Base-by-base conservation (phyloP, 1,140 invertebrate genomes). In the Neuroterus valhalla region DNA sequence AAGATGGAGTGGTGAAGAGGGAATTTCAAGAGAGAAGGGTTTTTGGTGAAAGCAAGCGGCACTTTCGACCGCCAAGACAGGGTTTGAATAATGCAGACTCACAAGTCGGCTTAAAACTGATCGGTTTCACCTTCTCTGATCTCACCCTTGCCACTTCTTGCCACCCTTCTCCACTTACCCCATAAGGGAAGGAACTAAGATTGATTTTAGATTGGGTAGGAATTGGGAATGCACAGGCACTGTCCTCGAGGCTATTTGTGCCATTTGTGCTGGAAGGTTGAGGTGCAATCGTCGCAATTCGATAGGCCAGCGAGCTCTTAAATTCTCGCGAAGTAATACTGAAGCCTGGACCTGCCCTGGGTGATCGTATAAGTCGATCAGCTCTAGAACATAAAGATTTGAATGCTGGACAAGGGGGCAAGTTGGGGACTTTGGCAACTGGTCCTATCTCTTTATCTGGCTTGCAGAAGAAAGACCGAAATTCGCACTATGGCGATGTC, bases 21-120 rank as follows among this genome's bases (percentile, higher is more conserved):
- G 72, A 75, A 77, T 81, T 75, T 48, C 72, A 46, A 23, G 78
- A 75, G 73, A 74, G 62, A 74, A 43, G 75, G 66, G 74, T 78
- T 76, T 77, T 74, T 71, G 76, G 68, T 74, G 14, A 62, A 62
- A 62, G 55, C 55, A 62, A 62, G 74, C 42, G 76, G 68, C 75
- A 50, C 31, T 80, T 78, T 81, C 76, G 68, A 55, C 76, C 71
- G 74, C 77, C 76, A 76, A 78, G 75, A 78, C 82, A 76, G 81
- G 85, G 83, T 87, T 87, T 90, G 87, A 90, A 90, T 90, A 89
- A 90, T 90, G 87, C 87, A 89, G 79, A 82, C 82, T 87, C 84
- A 82, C 85, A 85, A 85, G 81, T 72, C 86, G 84, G 85, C 86
- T 89, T 89, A 87, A 88, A 87, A 88, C 83, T 87, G 84, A 89